Evolutionary conservation across 1,140 invertebrate species (phyloP).

Genomic region (Ephestia elutella): DNA sequence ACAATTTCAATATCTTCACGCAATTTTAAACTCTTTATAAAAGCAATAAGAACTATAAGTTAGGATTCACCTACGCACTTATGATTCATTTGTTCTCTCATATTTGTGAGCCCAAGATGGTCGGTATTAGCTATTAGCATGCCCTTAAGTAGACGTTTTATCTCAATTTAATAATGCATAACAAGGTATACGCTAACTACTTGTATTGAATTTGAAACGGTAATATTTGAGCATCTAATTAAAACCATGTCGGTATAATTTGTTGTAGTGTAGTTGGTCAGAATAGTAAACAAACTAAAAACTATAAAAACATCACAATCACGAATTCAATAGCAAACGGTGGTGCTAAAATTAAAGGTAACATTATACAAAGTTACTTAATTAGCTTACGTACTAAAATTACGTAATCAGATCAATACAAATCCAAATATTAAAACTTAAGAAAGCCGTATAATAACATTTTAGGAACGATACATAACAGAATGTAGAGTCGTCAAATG

Average conservation of each 20-base stretch:
- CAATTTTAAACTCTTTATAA: neutral
- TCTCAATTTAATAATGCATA: conserved; percentile 6
- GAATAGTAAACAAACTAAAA: no score
- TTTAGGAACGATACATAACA: no score
- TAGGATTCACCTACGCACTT: conserved; percentile 32
- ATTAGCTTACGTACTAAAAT: no score
- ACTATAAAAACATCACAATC: no score
- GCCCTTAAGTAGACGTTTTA: conserved; percentile 32
- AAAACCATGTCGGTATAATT: neutral
- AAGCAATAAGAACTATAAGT: neutral
- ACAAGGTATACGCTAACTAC: neutral
- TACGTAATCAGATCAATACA: no score
- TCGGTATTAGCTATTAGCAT: conserved; percentile 54
- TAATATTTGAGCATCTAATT: neutral
- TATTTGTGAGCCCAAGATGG: conserved; percentile 38
- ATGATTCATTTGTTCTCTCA: conserved; percentile 42
- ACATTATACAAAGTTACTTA: no score
- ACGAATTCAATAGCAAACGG: no score
- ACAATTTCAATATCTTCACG: neutral
- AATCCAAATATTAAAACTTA: no score
- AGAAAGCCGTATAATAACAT: no score
- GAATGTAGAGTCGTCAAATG: no score
- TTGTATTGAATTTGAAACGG: neutral
- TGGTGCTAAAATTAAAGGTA: no score
- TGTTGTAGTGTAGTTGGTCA: no score